Base-by-base conservation (phyloP, 2,797 vertebrate genomes). In the Alcedo atthis region DNA sequence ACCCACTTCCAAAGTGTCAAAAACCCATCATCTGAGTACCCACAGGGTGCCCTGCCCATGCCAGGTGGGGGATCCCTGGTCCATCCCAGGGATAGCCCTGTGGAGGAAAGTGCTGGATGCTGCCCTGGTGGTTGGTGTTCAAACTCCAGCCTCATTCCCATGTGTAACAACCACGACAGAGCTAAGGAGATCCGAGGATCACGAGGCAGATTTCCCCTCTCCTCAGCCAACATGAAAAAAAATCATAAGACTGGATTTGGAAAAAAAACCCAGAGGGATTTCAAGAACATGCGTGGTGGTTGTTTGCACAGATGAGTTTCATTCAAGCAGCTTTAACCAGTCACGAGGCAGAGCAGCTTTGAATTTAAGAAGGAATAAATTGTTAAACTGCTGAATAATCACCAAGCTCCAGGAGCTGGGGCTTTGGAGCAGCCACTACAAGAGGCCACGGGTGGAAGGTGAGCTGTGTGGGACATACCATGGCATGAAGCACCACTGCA, bases 191-290 rank as follows among this genome's bases (percentile, higher is more conserved):
- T 13, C 70, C 85, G 35, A 84, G 5, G 6, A 66, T 96, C 94
- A 96, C 26, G 64, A 92, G 93, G 89, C 85, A 86, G 53, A 89
- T 54, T 88, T 87, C 92, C 77, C 71, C 30, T 73, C 83, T 79
- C 53, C 5, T 4, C 86, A 73, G 92, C 94, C 94, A 94, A 57
- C 81, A 70, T 0, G 0, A 67, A 30, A 67, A 89, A 92, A 67
- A 90, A 92, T 96, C 95, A 92, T 79, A 63, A 84, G 95, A 86
- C 95, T 93, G 83, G 83, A 77, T 88, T 24, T 94, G 93, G 87
- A 45, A 87, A 87, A 71, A 81, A 73, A 26, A 40, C 37, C 5
- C 77, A 40, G 87, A 15, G 59, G 48, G 69, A 57, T 93, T 91
- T 88, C 53, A 63, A 73, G 85, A 33, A 26, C 35, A 5, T 21